A percentile compares a stretch with the other conserved stretches of the same genome.
Evolutionary conservation across 2,888 invertebrate genomes (phyloP).

Genomic region (Clistopyga incitator): DNA sequence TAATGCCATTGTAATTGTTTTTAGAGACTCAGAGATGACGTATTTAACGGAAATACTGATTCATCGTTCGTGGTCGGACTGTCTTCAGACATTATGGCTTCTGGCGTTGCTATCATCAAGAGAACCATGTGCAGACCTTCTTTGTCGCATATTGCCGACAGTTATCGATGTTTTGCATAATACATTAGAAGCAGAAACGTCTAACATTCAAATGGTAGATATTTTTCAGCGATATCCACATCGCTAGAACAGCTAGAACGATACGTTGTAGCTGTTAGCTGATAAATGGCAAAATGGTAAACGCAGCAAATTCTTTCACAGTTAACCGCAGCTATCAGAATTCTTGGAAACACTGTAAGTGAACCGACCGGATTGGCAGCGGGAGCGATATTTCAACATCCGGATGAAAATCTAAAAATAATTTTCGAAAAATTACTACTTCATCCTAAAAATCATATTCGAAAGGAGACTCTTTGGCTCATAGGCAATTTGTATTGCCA

Average conservation of each 20-base stretch:
- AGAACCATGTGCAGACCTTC: slow-evolving; percentile 65
- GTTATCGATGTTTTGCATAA: slow-evolving; percentile 71
- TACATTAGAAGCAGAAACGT: slow-evolving; percentile 54
- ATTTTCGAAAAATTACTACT: slow-evolving; percentile 74
- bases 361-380: slow-evolving; percentile 75
- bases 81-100: slow-evolving; percentile 76
- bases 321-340: slow-evolving; percentile 77
- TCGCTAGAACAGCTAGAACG: not conserved
- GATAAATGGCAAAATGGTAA: no score
- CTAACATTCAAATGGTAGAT: slow-evolving; percentile 70
- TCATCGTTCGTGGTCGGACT: slow-evolving; percentile 63
- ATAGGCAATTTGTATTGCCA: slow-evolving; percentile 82
- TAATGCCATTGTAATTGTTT: slow-evolving; percentile 57
- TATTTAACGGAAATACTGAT: slow-evolving; percentile 71
- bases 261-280: no score
- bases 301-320: slow-evolving; percentile 58
- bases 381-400: slow-evolving; percentile 72
- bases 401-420: slow-evolving; percentile 61
- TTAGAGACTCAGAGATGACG: slow-evolving; percentile 74
- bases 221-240: not conserved
- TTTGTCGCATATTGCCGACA: slow-evolving; percentile 63
- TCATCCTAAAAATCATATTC: slow-evolving; percentile 75
- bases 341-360: slow-evolving; percentile 77
- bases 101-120: slow-evolving; percentile 79
- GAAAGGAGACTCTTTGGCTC: slow-evolving; percentile 81